phyloP scores from a whole-genome alignment of 2,797 vertebrate genomes.

The Epinephelus awoara region DNA sequence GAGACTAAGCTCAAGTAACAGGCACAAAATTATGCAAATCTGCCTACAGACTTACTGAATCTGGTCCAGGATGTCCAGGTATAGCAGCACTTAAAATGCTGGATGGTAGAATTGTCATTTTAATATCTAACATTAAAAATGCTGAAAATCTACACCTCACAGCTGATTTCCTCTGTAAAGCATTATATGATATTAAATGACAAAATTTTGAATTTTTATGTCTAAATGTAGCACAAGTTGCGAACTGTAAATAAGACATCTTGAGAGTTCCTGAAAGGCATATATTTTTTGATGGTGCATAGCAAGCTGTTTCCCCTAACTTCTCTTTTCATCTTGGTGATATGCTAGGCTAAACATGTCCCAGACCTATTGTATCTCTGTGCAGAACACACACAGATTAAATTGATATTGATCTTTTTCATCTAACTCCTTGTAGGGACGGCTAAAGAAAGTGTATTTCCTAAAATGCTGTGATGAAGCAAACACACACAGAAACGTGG shows the following conservation, averaged over 20 bases:
- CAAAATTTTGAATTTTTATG: not conserved
- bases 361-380: constrained; percentile 24
- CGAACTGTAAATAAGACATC: constrained; percentile 7
- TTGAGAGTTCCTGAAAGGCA: not conserved
- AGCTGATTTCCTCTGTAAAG: not conserved
- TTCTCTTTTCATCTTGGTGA: not conserved
- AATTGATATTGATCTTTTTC: constrained; percentile 50
- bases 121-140: not conserved
- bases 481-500: constrained; percentile 2
- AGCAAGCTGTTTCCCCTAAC: not conserved
- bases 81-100: not conserved
- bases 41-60: constrained; percentile 4
- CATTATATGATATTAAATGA: not conserved
- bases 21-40: constrained; percentile 1
- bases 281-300: constrained; percentile 8
- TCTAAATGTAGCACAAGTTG: not conserved
- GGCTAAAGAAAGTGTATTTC: not conserved
- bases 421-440: constrained; percentile 15
- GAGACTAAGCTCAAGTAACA: not conserved
- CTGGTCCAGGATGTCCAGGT: not conserved
- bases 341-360: constrained; percentile 23
- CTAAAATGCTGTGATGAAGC: constrained; percentile 3
- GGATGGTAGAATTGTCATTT: not conserved
- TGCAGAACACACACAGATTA: constrained; percentile 28
- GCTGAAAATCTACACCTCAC: not conserved